phyloP scores from a whole-genome alignment of 2,888 invertebrate species.

The Unio delphinus region DNA sequence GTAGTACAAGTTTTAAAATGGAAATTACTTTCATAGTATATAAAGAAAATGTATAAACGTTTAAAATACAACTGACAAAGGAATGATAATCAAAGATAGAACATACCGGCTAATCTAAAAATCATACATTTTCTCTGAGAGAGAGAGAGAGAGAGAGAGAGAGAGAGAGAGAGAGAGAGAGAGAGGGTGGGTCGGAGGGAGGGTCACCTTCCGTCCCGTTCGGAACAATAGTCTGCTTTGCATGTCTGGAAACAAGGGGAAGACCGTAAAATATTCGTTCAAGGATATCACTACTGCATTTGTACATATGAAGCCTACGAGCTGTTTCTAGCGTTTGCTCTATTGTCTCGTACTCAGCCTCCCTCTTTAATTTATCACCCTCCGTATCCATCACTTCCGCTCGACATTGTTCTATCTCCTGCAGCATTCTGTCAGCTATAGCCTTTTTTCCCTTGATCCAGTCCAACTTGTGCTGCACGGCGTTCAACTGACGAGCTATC shows the following conservation, averaged over 20 bases:
- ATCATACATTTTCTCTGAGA: no score
- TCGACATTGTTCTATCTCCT: conserved; percentile 29
- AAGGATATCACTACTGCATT: conserved; percentile 59
- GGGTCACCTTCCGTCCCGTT: conserved; percentile 29
- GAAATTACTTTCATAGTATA: no score
- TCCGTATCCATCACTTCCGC: conserved; percentile 38
- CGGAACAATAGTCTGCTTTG: conserved; percentile 31
- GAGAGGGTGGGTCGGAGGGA: no score
- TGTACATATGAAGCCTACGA: conserved; percentile 50
- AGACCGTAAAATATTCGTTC: conserved; percentile 62
- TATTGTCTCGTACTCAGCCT: conserved; percentile 45
- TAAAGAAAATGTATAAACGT: no score
- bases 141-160: no score
- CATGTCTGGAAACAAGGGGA: conserved; percentile 45
- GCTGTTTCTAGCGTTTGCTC: conserved; percentile 52
- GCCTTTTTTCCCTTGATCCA: conserved; percentile 54
- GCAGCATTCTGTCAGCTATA: conserved; percentile 43
- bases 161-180: no score
- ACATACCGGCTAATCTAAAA: no score
- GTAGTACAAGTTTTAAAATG: no score
- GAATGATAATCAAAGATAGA: no score
- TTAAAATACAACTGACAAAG: not conserved
- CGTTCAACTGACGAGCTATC: conserved; percentile 45
- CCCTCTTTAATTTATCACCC: conserved; percentile 26
- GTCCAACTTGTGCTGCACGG: conserved; percentile 46